Evolutionary conservation across 2,888 invertebrate species (phyloP), one percentile per base, ranked within the genome.

Genomic region (Temnothorax ravouxi): DNA sequence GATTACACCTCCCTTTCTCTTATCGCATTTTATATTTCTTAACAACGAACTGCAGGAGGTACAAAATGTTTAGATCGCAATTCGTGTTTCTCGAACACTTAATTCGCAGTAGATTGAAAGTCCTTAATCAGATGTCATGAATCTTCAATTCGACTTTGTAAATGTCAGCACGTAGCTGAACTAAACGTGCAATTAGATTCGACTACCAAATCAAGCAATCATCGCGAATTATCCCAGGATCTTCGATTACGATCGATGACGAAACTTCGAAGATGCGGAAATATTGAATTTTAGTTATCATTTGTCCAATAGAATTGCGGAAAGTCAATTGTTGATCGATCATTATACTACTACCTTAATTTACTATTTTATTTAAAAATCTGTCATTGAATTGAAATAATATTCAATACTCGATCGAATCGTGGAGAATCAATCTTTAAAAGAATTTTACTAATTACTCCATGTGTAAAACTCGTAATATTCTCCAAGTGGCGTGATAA

Each of bases 151-250:
- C 13, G 13, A 67, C 8, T 67, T 64, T 9, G 8, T 41, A 38
- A 67, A 67, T 67, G 6, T 77, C 50, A 47, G 15, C 41, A 54
- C 25, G 13, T 38, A 21, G n/a, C 74, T 44, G 11, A 59, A 25
- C 13, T 21, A 13, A 21, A 38, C 25, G 2, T 47, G 11, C 6
- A 50, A 50, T 54, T 6, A 18, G 11, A 59, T 47, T 56, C 9
- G 79, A 80, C 72, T 80, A 80, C 79, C 72, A 59, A 80, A 80
- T 80, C 79, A 80, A 80, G 79, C 21, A 38, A 80, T 80, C 72
- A 59, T 11, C 13, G 3, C 18, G 41, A 4, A 80, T 80, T 80
- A 72, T 72, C 13, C 6, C 59, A 80, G 47, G 59, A 72, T 80
- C 47, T 59, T 54, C 13, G 25, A 54, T 41, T n/a, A 21, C 21